Conservation (phyloP, 1,140 invertebrate genomes). For the Bombus picipes region DNA sequence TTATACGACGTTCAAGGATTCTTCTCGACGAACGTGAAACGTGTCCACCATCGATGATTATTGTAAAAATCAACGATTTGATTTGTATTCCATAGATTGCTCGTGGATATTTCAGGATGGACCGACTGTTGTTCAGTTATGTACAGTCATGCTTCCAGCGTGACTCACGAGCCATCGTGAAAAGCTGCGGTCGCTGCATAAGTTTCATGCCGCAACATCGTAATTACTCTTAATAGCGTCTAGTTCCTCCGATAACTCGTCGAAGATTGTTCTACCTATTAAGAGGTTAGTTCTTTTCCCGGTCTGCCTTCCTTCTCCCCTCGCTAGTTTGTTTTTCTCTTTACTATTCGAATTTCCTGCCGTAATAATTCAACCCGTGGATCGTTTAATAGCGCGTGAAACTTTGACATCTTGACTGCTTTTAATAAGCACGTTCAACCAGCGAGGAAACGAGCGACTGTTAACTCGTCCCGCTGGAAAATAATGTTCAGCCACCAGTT, state of each 20-base stretch:
- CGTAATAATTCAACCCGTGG: conserved; percentile 19
- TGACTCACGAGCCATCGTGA: conserved; percentile 53
- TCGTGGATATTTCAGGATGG: not conserved
- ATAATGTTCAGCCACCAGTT: conserved; percentile 16
- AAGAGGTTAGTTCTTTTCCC: not conserved
- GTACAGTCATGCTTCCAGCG: not conserved
- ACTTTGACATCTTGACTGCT: conserved; percentile 49
- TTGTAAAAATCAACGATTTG: conserved; percentile 32
- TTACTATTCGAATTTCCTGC: conserved; percentile 27
- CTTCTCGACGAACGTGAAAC: conserved; percentile 8
- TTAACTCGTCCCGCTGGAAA: conserved; percentile 12
- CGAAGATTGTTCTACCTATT: conserved; percentile 36
- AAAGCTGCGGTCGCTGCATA: conserved; percentile 40
- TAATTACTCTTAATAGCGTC: conserved; percentile 53
- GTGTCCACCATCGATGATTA: not conserved
- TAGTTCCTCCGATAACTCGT: conserved; percentile 35
- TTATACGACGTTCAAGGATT: not conserved
- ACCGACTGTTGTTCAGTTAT: not conserved
- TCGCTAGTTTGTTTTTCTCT: conserved; percentile 4
- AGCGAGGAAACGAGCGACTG: conserved; percentile 25
- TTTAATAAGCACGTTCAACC: conserved; percentile 51
- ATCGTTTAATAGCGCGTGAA: conserved; percentile 51
- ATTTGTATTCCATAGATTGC: not conserved
- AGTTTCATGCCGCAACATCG: conserved; percentile 56
- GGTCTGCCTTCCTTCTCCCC: too few relatives aligned